These are phyloP conservation scores for Pelodytes ibericus DNA, from an alignment of 2,797 vertebrate genomes.

Conservation along the genomic window DNA sequence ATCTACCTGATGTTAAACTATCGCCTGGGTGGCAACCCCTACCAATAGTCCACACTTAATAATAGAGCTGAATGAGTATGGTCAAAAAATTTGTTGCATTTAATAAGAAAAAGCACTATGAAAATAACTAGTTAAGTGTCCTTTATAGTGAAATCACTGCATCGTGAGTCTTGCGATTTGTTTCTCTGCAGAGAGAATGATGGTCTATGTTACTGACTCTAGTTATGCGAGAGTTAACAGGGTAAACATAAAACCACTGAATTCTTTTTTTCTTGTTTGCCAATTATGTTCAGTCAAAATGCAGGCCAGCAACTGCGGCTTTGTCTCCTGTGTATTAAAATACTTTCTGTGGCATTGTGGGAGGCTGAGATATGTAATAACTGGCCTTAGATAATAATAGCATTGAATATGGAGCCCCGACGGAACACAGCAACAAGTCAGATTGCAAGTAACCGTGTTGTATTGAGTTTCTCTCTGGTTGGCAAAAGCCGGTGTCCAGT, in stretches of 20 bases:
- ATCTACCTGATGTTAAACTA: too few species aligned
- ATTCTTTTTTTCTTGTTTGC: not conserved
- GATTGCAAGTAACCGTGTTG: constrained; percentile 12
- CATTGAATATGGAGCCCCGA: not conserved
- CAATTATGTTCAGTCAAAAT: not conserved
- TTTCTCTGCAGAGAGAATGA: not conserved
- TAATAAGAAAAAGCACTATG: too few species aligned
- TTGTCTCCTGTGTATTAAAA: constrained; percentile 56
- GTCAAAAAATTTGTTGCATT: too few species aligned
- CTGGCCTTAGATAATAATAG: not conserved
- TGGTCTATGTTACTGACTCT: not conserved
- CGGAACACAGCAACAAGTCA: not conserved
- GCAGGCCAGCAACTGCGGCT: constrained; percentile 38
- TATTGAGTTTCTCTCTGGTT: constrained; percentile 14
- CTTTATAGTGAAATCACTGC: not conserved
- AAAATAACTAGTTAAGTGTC: too few species aligned
- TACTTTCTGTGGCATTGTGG: constrained; percentile 45
- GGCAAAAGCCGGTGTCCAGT: not conserved
- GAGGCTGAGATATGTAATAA: constrained; percentile 32
- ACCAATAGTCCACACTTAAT: too few species aligned
- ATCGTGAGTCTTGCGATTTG: not conserved
- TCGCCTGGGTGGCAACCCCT: too few species aligned
- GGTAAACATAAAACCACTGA: not conserved
- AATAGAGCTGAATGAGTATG: too few species aligned
- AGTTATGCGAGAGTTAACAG: not conserved